Percentiles rank a stretch among this genome's conserved stretches.
Conservation (phyloP, 2,888 invertebrate genomes). For the Pachymerium ferrugineum region DNA sequence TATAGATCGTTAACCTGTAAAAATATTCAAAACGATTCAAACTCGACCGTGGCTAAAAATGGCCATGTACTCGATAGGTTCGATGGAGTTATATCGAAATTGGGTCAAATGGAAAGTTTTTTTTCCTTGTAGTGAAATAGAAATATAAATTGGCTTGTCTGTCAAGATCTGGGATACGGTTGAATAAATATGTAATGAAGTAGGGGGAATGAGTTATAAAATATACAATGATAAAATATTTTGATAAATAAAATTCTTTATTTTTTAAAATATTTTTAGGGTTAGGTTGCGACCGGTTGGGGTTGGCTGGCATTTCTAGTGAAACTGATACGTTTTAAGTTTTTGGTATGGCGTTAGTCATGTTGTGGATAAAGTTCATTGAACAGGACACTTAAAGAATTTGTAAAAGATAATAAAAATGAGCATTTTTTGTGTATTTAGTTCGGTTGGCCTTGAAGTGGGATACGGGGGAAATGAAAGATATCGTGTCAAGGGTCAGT, state of each 20-base stretch:
- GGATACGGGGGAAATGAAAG: not conserved
- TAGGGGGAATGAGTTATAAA: not conserved
- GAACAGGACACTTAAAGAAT: not conserved
- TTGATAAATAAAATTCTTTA: not conserved
- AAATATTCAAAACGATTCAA: not conserved
- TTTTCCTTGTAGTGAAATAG: not conserved
- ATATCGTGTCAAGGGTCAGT: slow-evolving; percentile 3
- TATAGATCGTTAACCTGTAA: not conserved
- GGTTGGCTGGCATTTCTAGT: not conserved
- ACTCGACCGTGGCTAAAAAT: not conserved
- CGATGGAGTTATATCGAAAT: not conserved
- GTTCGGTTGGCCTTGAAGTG: too few species aligned
- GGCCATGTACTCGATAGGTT: slow-evolving; percentile 17
- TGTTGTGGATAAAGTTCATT: not conserved
- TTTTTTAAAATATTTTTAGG: not conserved
- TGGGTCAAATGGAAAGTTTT: not conserved
- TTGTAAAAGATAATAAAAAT: too few species aligned
- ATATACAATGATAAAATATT: not conserved
- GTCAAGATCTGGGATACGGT: not conserved
- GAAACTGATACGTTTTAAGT: too few species aligned
- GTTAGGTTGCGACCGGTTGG: not conserved
- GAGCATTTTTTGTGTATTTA: not conserved
- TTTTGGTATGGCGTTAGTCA: not conserved
- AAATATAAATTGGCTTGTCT: not conserved
- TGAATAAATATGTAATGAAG: not conserved